Evolutionary conservation across 2,888 invertebrate species (phyloP), one percentile per base, ranked within the genome.

Genomic region (Coenonympha glycerion): DNA sequence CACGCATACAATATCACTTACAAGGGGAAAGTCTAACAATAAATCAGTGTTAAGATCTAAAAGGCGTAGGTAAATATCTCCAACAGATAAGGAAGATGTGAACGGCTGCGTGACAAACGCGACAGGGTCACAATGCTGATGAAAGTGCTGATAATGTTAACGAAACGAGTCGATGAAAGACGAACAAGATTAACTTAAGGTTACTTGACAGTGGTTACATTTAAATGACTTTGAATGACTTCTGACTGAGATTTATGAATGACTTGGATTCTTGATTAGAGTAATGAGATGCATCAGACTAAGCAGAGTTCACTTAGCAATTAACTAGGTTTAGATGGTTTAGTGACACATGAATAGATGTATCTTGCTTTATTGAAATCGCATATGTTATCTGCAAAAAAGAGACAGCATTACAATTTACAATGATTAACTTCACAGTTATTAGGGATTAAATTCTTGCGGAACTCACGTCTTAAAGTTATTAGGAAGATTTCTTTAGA

Each of bases 121-220:
- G 44, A 11, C 39, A 41, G 40, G 49, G 53, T 47, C 53, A 54
- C 41, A 36, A 40, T 40, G 31, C 47, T 46, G 55, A 53, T 58
- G 55, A 37, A 51, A 42, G 49, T 40, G 44, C 36, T 44, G 56
- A 55, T 53, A 57, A 51, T 57, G 44, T 50, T 34, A 52, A 39
- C 53, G 40, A 54, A n/a, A n/a, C n/a, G n/a, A n/a, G n/a, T n/a
- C n/a, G n/a, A n/a, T n/a, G 54, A 47, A 33, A 33, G 42, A 36
- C 42, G 33, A 11, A 19, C 37, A 4, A 42, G 30, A 30, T 13
- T 18, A 6, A 22, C 9, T 34, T 24, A 42, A 45, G n/a, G 40
- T 24, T 49, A 42, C 13, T 6, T 21, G 21, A n/a, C n/a, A n/a
- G n/a, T n/a, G n/a, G n/a, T n/a, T n/a, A n/a, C 18, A n/a, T n/a